Evolutionary conservation across 2,888 invertebrate species (phyloP).

Genomic region (Cataglyphis altisquamis): DNA sequence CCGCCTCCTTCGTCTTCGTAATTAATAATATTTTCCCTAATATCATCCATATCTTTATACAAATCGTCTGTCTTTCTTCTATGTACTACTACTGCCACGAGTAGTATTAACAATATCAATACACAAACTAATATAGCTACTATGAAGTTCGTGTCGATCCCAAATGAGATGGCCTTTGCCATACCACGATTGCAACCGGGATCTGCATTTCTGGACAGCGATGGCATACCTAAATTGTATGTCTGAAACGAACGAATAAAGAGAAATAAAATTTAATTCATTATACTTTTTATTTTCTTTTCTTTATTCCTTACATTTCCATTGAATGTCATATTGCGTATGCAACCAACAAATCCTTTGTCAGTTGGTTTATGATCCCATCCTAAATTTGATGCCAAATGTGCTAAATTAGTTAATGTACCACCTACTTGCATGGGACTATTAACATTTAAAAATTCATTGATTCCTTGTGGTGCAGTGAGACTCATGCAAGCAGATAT

Average conservation of each 20-base stretch:
- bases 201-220: conserved; percentile 90
- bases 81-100: conserved; percentile 97
- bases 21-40: conserved; percentile 98
- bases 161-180: conserved; percentile 93
- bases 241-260: conserved; percentile 87
- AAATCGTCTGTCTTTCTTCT: conserved; percentile 94
- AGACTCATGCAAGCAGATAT: conserved; percentile 91
- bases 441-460: conserved; percentile 93
- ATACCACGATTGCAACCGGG: conserved; percentile 92
- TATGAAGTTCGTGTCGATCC: conserved; percentile 94
- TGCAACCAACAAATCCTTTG: conserved; percentile 94
- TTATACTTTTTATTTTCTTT: neutral
- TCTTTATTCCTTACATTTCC: conserved; percentile 87
- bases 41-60: conserved; percentile 97
- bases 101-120: conserved; percentile 92
- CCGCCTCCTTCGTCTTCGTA: conserved; percentile 99
- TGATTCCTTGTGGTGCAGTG: conserved; percentile 90
- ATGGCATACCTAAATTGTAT: conserved; percentile 95
- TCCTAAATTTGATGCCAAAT: conserved; percentile 88
- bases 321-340: conserved; percentile 96
- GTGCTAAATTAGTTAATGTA: conserved; percentile 89
- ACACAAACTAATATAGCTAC: conserved; percentile 96
- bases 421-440: conserved; percentile 96
- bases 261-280: neutral
- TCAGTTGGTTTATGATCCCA: conserved; percentile 91